Percentiles rank a stretch among this genome's conserved stretches.
Conservation (phyloP, 2,888 invertebrate species). For the Adineta ricciae region DNA sequence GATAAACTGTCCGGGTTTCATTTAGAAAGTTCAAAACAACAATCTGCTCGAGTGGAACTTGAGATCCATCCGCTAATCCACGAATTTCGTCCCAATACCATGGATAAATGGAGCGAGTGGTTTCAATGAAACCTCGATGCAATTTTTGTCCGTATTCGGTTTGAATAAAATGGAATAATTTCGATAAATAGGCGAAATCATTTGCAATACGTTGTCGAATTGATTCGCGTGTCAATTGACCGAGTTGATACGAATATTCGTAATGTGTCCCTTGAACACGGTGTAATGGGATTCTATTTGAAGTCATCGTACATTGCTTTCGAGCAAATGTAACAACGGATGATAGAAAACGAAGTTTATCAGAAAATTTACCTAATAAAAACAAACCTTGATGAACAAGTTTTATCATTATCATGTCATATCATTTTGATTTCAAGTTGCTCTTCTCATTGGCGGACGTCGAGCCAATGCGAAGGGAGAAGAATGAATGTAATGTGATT, state of each 20-base stretch:
- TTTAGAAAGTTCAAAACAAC: background rate
- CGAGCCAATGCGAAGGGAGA: background rate
- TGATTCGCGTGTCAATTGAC: background rate
- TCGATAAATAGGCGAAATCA: background rate
- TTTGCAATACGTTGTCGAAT: background rate
- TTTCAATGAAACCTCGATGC: background rate
- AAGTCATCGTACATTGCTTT: background rate
- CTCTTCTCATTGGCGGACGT: background rate
- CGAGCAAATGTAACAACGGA: background rate
- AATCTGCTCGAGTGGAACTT: constrained; percentile 23
- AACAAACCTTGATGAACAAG: too few species aligned
- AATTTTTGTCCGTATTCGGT: background rate
- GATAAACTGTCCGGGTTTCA: background rate
- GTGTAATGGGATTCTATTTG: constrained; percentile 17
- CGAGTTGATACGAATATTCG: constrained; percentile 13
- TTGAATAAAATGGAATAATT: background rate
- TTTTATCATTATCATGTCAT: background rate
- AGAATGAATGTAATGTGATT: background rate
- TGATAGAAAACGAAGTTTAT: too few species aligned
- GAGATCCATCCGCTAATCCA: constrained; percentile 26
- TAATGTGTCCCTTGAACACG: constrained; percentile 29
- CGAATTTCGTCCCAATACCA: constrained; percentile 33
- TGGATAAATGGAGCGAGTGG: background rate
- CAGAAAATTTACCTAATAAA: too few species aligned
- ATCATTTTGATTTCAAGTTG: too few species aligned